These are phyloP conservation scores for Protonemura montana DNA, from an alignment of 2,888 invertebrate genomes.

Conservation along the genomic window DNA sequence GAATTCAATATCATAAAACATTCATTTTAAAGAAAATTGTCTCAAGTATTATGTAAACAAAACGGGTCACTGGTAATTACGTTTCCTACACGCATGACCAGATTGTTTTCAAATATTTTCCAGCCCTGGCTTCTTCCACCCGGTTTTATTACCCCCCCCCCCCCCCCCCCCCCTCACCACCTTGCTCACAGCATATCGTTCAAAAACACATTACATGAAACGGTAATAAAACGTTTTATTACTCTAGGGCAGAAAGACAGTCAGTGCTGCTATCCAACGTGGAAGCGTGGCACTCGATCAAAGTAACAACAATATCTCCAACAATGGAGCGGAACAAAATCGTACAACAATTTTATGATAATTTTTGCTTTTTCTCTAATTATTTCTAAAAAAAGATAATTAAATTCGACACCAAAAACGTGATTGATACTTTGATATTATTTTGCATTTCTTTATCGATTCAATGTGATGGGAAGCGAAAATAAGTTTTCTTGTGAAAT, in stretches of 20 bases:
- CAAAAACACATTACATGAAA: slow-evolving; percentile 29
- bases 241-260: neutral
- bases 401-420: too few species aligned
- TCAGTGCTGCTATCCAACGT: neutral
- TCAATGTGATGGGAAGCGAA: too few species aligned
- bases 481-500: too few species aligned
- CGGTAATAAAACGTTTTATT: slow-evolving; percentile 26
- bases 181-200: neutral
- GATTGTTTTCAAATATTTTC: neutral
- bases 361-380: too few species aligned
- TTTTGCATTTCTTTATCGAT: too few species aligned
- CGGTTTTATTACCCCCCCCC: neutral
- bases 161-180: too few species aligned
- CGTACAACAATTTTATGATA: too few species aligned
- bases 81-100: neutral
- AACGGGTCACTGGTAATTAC: neutral
- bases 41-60: neutral
- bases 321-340: too few species aligned
- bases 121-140: neutral
- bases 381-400: too few species aligned
- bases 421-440: too few species aligned
- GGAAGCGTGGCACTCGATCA: neutral
- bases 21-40: neutral
- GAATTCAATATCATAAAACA: neutral
- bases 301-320: neutral